phyloP scores from a whole-genome alignment of 1,140 invertebrate genomes.

The Gryon sp. region DNA sequence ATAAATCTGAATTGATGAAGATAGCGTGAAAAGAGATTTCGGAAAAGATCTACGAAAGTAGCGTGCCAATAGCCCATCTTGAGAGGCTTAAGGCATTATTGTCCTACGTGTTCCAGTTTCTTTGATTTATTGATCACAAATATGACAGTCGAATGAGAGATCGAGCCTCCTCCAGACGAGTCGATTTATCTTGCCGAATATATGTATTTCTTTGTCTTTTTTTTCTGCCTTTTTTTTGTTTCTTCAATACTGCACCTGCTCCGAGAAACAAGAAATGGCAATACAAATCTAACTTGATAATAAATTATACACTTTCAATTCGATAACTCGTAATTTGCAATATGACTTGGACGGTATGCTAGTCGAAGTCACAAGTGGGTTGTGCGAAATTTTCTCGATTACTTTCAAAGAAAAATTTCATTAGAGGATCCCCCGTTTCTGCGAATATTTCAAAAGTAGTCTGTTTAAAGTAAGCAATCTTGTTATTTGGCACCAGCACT shows the following conservation, averaged over 20 bases:
- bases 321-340: constrained; percentile 2
- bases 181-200: constrained; percentile 1
- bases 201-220: neutral
- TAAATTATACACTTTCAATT: too few relatives aligned
- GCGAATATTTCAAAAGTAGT: constrained; percentile 21
- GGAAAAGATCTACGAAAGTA: neutral
- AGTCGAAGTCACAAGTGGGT: too few relatives aligned
- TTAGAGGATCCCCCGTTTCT: neutral
- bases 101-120: neutral
- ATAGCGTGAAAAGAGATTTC: constrained; percentile 10
- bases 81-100: constrained; percentile 17
- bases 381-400: constrained; percentile 1
- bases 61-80: too few relatives aligned
- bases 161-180: neutral
- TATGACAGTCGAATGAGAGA: constrained; percentile 17
- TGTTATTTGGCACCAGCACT: constrained; percentile 1
- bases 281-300: too few relatives aligned
- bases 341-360: neutral
- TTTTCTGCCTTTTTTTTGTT: too few relatives aligned
- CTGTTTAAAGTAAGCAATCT: constrained; percentile 9
- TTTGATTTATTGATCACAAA: constrained; percentile 5
- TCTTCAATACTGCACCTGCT: too few relatives aligned
- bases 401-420: constrained; percentile 11
- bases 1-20: constrained; percentile 20
- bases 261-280: too few relatives aligned